These are phyloP conservation scores for Tachyglossus aculeatus DNA, from an alignment of 2,797 vertebrate species.

Conservation along the genomic window DNA sequence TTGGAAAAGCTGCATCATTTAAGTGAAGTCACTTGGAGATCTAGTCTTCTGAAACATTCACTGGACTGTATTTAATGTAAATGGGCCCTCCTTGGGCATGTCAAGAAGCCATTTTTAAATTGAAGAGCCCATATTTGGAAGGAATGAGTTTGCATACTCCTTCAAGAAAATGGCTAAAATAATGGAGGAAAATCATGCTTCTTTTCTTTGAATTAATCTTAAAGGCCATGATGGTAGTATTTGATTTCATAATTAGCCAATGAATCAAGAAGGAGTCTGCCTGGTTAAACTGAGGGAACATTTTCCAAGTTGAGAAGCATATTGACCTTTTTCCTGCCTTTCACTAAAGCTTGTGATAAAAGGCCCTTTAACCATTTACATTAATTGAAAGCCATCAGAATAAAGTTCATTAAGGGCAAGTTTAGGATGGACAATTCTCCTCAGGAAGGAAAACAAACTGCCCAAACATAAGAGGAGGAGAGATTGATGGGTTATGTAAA, in stretches of 20 bases:
- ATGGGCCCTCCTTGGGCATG: not conserved
- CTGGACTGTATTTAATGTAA: slow-evolving; percentile 14
- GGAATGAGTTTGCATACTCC: not conserved
- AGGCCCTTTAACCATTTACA: not conserved
- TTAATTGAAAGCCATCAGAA: too few relatives aligned
- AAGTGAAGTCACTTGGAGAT: slow-evolving; percentile 5
- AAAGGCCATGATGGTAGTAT: not conserved
- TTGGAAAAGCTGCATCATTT: slow-evolving; percentile 26
- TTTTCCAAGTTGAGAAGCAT: not conserved
- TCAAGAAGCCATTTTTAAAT: not conserved
- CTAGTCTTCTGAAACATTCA: slow-evolving; percentile 13
- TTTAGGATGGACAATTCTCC: too few relatives aligned
- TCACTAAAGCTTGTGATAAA: not conserved
- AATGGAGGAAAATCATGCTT: not conserved
- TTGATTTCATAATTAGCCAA: not conserved
- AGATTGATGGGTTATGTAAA: too few relatives aligned
- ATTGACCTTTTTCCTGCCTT: not conserved
- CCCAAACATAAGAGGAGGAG: too few relatives aligned
- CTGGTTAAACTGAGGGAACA: not conserved
- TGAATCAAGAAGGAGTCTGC: not conserved
- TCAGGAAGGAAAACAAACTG: too few relatives aligned
- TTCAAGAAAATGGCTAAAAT: slow-evolving; percentile 1
- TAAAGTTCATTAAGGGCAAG: too few relatives aligned
- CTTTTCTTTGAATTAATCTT: not conserved
- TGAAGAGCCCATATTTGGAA: slow-evolving; percentile 14